Conservation (phyloP, 2,797 vertebrate species). For the Hemitrygon akajei region DNA sequence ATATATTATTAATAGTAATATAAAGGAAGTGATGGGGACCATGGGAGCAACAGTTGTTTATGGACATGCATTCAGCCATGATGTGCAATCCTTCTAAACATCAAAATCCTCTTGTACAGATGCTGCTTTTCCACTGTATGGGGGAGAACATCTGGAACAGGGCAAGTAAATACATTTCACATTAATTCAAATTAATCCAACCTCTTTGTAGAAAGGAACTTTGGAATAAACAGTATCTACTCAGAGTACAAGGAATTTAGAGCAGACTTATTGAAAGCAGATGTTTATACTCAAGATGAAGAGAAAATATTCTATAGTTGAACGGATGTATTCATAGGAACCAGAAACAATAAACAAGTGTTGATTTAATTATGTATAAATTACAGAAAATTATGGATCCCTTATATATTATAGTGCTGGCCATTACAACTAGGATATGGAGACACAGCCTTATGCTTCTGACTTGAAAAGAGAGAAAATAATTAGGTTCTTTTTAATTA, state of each 20-base stretch:
- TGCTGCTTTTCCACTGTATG: neutral
- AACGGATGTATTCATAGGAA: neutral
- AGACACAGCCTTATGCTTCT: neutral
- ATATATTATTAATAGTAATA: neutral
- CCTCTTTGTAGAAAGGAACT: neutral
- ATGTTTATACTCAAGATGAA: neutral
- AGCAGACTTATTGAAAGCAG: slow-evolving; percentile 15
- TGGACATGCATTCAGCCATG: neutral
- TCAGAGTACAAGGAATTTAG: neutral
- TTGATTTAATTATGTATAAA: neutral
- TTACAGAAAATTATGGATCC: neutral
- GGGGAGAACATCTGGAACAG: slow-evolving; percentile 13
- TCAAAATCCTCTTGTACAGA: neutral
- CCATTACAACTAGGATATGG: neutral
- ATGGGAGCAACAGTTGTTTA: no score
- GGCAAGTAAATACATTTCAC: neutral
- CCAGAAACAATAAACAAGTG: neutral
- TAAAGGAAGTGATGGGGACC: neutral
- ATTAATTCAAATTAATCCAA: slow-evolving; percentile 20
- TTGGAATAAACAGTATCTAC: slow-evolving; percentile 8
- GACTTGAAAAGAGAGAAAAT: neutral
- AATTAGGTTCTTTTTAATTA: neutral
- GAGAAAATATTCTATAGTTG: neutral
- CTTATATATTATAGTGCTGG: neutral
- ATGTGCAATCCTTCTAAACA: neutral